Percentiles rank a stretch among this genome's conserved stretches.
Evolutionary conservation across 2,888 invertebrate genomes (phyloP).

Genomic region (Trissoscelio sp.): DNA sequence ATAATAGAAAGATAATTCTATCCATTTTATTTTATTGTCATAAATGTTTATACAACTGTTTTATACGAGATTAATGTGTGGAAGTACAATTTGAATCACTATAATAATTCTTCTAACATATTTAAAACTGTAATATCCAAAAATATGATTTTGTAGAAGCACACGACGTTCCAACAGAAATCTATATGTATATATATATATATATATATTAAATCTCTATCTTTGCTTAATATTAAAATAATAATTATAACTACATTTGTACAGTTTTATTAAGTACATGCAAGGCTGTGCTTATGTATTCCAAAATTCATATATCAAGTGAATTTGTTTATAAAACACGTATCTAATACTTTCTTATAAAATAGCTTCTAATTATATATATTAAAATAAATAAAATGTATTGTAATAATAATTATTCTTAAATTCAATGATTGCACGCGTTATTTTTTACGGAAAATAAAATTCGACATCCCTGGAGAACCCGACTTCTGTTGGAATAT

Average conservation of each 20-base stretch:
- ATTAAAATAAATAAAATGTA: conserved; percentile 23
- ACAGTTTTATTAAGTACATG: conserved; percentile 53
- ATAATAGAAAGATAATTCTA: neutral
- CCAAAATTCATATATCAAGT: conserved; percentile 6
- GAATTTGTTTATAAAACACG: conserved; percentile 23
- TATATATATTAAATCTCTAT: conserved; percentile 6
- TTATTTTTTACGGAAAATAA: conserved; percentile 81
- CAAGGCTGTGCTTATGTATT: conserved; percentile 11
- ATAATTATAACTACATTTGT: conserved; percentile 34
- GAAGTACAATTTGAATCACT: conserved; percentile 28
- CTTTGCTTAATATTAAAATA: neutral
- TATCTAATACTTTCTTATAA: conserved; percentile 32
- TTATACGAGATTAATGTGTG: conserved; percentile 15
- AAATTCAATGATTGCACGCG: neutral
- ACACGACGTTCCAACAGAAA: conserved; percentile 1
- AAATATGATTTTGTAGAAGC: conserved; percentile 36
- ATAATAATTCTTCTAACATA: conserved; percentile 26
- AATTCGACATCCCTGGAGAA: conserved; percentile 77
- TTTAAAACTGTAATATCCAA: conserved; percentile 31
- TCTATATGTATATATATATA: conserved; percentile 8
- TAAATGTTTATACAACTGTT: conserved; percentile 32
- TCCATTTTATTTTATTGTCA: conserved; percentile 39
- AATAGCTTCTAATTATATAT: conserved; percentile 23
- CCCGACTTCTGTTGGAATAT: conserved; percentile 84
- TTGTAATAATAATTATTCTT: neutral